A percentile compares a stretch with the other conserved stretches of the same genome.
Conservation (phyloP, 1,140 invertebrate species). For the Bombus polaris region DNA sequence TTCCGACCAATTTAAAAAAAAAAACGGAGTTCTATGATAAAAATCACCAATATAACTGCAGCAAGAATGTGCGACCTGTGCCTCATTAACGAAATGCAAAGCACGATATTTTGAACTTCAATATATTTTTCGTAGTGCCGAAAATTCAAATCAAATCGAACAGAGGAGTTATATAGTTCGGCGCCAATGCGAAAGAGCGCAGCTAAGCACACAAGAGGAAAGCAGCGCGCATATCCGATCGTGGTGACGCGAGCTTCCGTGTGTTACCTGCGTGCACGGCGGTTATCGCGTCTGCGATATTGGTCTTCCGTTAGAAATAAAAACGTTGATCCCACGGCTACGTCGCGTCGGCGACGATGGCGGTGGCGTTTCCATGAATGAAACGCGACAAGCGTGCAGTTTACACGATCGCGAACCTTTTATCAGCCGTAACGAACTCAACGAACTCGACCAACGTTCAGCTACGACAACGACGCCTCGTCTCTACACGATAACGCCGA, state of each 20-base stretch:
- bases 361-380: constrained; percentile 64
- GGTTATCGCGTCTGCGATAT: constrained; percentile 60
- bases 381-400: constrained; percentile 54
- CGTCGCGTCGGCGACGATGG: background rate
- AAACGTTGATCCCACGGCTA: constrained; percentile 46
- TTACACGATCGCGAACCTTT: constrained; percentile 51
- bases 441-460: constrained; percentile 18
- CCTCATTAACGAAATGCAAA: too few species aligned
- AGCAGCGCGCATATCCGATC: background rate
- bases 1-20: too few species aligned
- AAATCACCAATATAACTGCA: too few species aligned
- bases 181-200: background rate
- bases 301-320: constrained; percentile 63
- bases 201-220: constrained; percentile 15
- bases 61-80: too few species aligned
- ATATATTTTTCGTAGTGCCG: background rate
- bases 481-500: constrained; percentile 49
- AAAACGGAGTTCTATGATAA: too few species aligned
- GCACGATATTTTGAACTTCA: background rate
- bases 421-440: constrained; percentile 62
- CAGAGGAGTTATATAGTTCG: background rate
- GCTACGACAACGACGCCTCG: constrained; percentile 44
- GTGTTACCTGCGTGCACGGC: constrained; percentile 27
- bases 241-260: constrained; percentile 18
- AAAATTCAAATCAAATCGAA: background rate